Evolutionary conservation across 2,797 vertebrate genomes (phyloP).

Genomic region (Microcaecilia unicolor): DNA sequence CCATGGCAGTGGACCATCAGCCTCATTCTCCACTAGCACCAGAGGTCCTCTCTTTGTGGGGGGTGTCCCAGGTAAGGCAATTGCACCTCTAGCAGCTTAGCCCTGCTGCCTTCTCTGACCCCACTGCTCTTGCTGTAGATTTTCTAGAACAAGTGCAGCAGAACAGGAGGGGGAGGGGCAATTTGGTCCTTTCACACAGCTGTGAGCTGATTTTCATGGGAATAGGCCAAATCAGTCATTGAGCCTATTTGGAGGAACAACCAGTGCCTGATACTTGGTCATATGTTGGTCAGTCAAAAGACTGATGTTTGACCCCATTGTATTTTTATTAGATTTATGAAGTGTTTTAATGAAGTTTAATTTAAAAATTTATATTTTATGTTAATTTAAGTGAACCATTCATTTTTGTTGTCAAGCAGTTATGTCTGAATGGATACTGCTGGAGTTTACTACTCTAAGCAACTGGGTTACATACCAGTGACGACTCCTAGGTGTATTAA

Average conservation of each 20-base stretch:
- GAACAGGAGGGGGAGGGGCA: not conserved
- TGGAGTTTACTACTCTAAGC: not conserved
- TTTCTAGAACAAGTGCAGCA: not conserved
- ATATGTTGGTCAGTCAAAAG: not conserved
- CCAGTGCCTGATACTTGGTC: not conserved
- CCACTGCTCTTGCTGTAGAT: not conserved
- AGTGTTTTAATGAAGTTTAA: too few species aligned
- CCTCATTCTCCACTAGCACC: constrained; percentile 24
- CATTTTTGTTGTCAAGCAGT: not conserved
- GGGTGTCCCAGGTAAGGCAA: constrained; percentile 71
- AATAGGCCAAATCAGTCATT: not conserved
- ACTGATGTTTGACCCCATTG: too few species aligned
- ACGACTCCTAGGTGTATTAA: not conserved
- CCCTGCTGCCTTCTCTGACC: too few species aligned
- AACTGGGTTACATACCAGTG: not conserved
- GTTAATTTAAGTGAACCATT: too few species aligned
- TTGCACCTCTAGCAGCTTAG: not conserved
- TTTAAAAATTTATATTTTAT: too few species aligned
- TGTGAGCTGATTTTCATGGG: not conserved
- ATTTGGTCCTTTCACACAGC: not conserved
- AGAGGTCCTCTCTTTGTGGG: constrained; percentile 70
- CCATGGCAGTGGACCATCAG: constrained; percentile 51
- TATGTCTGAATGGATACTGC: not conserved
- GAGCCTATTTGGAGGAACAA: not conserved
- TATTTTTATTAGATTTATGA: too few species aligned